phyloP scores from a whole-genome alignment of 2,113 vertebrate genomes.

The Alligator mississippiensis region DNA sequence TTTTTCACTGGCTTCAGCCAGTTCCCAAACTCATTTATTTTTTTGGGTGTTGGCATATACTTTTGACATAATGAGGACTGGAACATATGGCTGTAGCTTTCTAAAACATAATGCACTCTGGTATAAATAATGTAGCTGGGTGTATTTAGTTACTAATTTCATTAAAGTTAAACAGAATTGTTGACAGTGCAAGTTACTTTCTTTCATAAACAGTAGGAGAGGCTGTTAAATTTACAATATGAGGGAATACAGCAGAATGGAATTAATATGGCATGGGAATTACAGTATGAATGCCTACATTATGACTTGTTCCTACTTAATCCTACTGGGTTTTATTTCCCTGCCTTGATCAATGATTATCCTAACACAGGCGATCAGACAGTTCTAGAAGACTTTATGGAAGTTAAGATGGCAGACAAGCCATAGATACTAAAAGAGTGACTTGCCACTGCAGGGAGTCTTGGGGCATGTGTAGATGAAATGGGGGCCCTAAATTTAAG shows the following conservation, averaged over 20 bases:
- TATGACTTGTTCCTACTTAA: neutral
- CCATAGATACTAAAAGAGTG: too few species aligned
- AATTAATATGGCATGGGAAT: rapidly evolving
- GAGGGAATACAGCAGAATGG: neutral
- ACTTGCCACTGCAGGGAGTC: too few species aligned
- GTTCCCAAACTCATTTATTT: neutral
- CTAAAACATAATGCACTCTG: neutral
- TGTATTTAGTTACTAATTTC: neutral
- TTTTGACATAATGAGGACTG: neutral
- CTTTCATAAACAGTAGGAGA: neutral
- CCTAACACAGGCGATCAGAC: neutral
- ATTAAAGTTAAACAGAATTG: neutral
- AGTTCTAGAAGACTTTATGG: neutral
- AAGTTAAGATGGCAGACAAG: neutral
- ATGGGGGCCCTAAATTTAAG: too few species aligned
- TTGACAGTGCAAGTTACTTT: neutral
- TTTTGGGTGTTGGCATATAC: neutral
- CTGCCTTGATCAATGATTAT: neutral
- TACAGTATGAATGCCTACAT: neutral
- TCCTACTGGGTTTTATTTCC: neutral
- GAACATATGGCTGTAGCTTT: neutral
- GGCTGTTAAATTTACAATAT: neutral
- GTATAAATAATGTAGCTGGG: neutral
- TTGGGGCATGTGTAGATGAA: too few species aligned
- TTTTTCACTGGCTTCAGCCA: rapidly evolving